Evolutionary conservation across 2,888 invertebrate species (phyloP).

Genomic region (Epinotia nisella): DNA sequence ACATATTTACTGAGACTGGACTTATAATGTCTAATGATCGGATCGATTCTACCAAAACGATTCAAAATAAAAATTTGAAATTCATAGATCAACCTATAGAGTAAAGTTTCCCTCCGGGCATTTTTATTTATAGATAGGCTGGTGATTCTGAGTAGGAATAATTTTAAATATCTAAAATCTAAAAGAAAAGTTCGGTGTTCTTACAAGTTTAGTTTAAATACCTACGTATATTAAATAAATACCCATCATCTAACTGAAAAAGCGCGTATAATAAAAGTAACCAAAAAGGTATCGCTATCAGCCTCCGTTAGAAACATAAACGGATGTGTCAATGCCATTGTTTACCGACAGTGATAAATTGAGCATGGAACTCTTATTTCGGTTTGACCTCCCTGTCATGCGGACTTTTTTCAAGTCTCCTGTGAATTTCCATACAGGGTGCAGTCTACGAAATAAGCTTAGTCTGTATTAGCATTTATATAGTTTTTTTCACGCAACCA

Average conservation of each 20-base stretch:
- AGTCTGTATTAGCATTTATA: slow-evolving; percentile 37
- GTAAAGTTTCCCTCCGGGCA: too few relatives aligned
- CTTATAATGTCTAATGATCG: too few relatives aligned
- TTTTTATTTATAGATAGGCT: too few relatives aligned
- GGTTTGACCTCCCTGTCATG: slow-evolving; percentile 45
- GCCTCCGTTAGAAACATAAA: slow-evolving; percentile 21
- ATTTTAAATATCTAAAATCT: too few relatives aligned
- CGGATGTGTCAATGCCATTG: slow-evolving; percentile 52
- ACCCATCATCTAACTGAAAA: neutral
- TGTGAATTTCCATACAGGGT: slow-evolving; percentile 39
- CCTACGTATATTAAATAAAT: too few relatives aligned
- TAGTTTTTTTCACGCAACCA: slow-evolving; percentile 9
- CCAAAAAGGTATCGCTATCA: neutral
- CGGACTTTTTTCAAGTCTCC: slow-evolving; percentile 36
- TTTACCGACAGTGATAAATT: slow-evolving; percentile 52
- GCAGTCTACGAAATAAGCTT: slow-evolving; percentile 15
- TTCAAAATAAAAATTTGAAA: neutral
- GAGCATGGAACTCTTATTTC: slow-evolving; percentile 49
- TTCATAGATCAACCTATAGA: too few relatives aligned
- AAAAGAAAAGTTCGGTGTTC: too few relatives aligned
- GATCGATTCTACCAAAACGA: too few relatives aligned
- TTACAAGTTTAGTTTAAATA: too few relatives aligned
- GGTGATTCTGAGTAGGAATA: too few relatives aligned
- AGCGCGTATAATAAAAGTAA: slow-evolving; percentile 20
- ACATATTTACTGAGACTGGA: too few relatives aligned